These are phyloP conservation scores for Chaenocephalus aceratus DNA, from an alignment of 2,113 vertebrate genomes.

Conservation along the genomic window DNA sequence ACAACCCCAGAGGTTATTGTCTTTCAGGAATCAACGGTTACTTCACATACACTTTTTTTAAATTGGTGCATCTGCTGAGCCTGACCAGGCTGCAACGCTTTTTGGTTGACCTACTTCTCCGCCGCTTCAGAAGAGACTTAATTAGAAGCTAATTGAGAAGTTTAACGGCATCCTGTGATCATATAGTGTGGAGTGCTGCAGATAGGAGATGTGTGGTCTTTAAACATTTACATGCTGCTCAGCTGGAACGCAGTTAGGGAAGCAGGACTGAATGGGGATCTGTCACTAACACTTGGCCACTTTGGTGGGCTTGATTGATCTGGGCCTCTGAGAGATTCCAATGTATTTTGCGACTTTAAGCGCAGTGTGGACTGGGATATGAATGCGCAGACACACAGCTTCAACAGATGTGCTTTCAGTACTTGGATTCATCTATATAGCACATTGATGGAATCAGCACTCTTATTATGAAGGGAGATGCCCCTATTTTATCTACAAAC, in stretches of 20 bases:
- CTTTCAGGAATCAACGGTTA: neutral
- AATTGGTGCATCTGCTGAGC: neutral
- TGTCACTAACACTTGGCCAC: conserved; percentile 36
- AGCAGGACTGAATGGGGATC: conserved; percentile 32
- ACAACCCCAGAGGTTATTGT: neutral
- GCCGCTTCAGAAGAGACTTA: conserved; percentile 43
- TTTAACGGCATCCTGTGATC: conserved; percentile 49
- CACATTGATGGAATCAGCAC: neutral
- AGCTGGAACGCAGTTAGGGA: conserved; percentile 15
- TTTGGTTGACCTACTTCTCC: conserved; percentile 36
- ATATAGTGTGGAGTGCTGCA: conserved; percentile 34
- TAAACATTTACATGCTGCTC: conserved; percentile 40
- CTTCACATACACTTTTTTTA: neutral
- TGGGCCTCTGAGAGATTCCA: conserved; percentile 39
- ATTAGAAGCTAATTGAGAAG: conserved; percentile 58
- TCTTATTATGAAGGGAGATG: conserved; percentile 8
- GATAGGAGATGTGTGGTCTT: conserved; percentile 48
- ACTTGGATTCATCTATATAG: conserved; percentile 8
- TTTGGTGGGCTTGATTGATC: conserved; percentile 54
- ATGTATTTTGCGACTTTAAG: conserved; percentile 20
- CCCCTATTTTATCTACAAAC: neutral
- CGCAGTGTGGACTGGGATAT: conserved; percentile 26
- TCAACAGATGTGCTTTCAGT: conserved; percentile 44
- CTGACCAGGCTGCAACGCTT: conserved; percentile 6
- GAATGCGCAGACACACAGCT: conserved; percentile 11